A percentile compares a stretch with the other conserved stretches of the same genome.
phyloP scores from a whole-genome alignment of 2,888 invertebrate genomes.

The Helicoverpa assulta region DNA sequence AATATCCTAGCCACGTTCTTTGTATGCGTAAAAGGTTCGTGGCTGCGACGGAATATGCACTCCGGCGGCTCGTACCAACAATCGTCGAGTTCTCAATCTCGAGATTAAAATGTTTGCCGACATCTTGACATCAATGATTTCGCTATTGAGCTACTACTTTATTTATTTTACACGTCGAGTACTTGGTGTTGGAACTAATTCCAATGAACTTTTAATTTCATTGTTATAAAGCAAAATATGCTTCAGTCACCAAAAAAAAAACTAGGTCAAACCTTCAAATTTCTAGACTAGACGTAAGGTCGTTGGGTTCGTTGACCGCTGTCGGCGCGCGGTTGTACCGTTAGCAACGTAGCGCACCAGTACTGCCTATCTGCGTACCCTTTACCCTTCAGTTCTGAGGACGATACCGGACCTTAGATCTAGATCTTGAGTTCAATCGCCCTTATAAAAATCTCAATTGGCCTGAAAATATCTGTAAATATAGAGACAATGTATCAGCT shows the following conservation, averaged over 20 bases:
- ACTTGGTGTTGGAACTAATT: slow-evolving; percentile 19
- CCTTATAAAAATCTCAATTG: not conserved
- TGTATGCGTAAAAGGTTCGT: slow-evolving; percentile 74
- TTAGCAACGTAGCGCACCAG: slow-evolving; percentile 75
- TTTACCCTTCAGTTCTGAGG: slow-evolving; percentile 65
- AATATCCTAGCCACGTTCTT: slow-evolving; percentile 63
- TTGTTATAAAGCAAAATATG: slow-evolving; percentile 11
- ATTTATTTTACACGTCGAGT: slow-evolving; percentile 31
- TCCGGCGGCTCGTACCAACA: slow-evolving; percentile 56
- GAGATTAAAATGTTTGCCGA: slow-evolving; percentile 58
- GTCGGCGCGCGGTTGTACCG: slow-evolving; percentile 80
- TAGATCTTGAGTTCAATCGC: slow-evolving; percentile 40
- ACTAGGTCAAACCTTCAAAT: slow-evolving; percentile 84
- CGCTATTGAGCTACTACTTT: slow-evolving; percentile 39
- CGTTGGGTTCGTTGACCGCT: slow-evolving; percentile 85
- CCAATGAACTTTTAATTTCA: slow-evolving; percentile 4
- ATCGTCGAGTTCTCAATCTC: slow-evolving; percentile 54
- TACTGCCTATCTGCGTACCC: slow-evolving; percentile 73
- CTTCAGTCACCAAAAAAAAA: slow-evolving; percentile 66
- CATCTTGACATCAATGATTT: slow-evolving; percentile 44
- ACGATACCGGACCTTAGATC: slow-evolving; percentile 27
- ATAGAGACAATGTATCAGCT: not conserved
- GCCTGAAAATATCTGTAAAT: not conserved
- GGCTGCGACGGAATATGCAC: slow-evolving; percentile 65
- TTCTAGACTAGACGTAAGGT: slow-evolving; percentile 83